Evolutionary conservation across 1,140 invertebrate species (phyloP).

Genomic region (Philaenus spumarius): DNA sequence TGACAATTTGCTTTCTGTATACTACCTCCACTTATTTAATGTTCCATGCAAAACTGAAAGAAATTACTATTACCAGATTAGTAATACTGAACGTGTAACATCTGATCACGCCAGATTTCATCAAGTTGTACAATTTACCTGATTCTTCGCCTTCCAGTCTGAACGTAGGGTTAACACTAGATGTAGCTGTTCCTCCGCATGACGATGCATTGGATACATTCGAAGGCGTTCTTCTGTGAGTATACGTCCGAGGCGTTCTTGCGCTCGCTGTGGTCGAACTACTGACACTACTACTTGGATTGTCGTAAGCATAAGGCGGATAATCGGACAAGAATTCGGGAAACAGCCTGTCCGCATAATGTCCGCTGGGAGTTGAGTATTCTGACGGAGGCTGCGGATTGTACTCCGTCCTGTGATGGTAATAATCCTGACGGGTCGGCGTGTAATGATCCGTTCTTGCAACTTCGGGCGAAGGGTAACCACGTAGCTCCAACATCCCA

Average conservation of each 20-base stretch:
- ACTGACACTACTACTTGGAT: slow-evolving; percentile 43
- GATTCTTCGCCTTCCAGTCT: slow-evolving; percentile 44
- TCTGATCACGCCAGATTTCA: no score
- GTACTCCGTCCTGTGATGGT: not conserved
- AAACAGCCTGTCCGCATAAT: slow-evolving; percentile 23
- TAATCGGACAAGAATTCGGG: slow-evolving; percentile 16
- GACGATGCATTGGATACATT: slow-evolving; percentile 61
- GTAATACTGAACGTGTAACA: no score
- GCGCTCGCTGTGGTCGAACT: slow-evolving; percentile 45
- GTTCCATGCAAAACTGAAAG: no score
- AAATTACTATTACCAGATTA: no score
- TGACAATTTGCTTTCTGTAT: no score
- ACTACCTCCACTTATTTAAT: no score
- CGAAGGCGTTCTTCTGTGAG: slow-evolving; percentile 59
- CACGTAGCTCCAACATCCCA: slow-evolving; percentile 16
- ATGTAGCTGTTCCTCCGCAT: slow-evolving; percentile 42
- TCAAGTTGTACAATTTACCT: no score
- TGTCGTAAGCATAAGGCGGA: slow-evolving; percentile 50
- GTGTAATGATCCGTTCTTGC: not conserved
- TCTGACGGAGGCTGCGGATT: slow-evolving; percentile 12
- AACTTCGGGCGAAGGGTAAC: slow-evolving; percentile 1
- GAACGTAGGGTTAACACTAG: slow-evolving; percentile 52
- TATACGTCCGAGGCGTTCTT: slow-evolving; percentile 34
- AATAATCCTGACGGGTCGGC: not conserved
- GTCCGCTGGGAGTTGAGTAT: slow-evolving; percentile 17